Evolutionary conservation across 2,888 invertebrate species (phyloP).

Genomic region (Pollenia angustigena): DNA sequence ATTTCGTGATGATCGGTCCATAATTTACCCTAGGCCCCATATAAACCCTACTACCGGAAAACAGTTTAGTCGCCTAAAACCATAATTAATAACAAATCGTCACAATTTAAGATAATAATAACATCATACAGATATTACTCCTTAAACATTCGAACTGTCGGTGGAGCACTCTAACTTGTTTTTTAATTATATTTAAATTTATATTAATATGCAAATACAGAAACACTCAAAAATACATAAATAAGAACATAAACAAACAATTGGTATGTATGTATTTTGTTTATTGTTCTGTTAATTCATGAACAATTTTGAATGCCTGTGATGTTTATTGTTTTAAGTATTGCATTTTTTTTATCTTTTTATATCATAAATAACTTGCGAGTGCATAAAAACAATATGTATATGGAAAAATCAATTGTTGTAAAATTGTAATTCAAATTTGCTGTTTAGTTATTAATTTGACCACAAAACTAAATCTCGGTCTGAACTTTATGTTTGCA

Average conservation of each 20-base stretch:
- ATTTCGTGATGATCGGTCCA: too few species aligned
- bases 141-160: too few species aligned
- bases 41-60: too few species aligned
- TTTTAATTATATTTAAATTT: not conserved
- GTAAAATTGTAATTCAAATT: slow-evolving; percentile 1
- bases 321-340: not conserved
- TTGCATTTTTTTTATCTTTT: not conserved
- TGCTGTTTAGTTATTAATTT: slow-evolving; percentile 2
- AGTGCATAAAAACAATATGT: too few species aligned
- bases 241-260: not conserved
- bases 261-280: not conserved
- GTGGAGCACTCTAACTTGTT: too few species aligned
- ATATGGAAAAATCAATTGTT: not conserved
- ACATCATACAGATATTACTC: too few species aligned
- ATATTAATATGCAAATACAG: not conserved
- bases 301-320: not conserved
- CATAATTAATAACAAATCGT: too few species aligned
- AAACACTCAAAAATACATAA: not conserved
- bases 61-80: too few species aligned
- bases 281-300: not conserved
- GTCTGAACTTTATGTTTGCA: not conserved
- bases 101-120: too few species aligned
- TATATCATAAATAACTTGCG: not conserved
- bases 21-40: too few species aligned
- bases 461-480: not conserved